phyloP scores from a whole-genome alignment of 1,140 invertebrate species.

The Penaeus indicus region DNA sequence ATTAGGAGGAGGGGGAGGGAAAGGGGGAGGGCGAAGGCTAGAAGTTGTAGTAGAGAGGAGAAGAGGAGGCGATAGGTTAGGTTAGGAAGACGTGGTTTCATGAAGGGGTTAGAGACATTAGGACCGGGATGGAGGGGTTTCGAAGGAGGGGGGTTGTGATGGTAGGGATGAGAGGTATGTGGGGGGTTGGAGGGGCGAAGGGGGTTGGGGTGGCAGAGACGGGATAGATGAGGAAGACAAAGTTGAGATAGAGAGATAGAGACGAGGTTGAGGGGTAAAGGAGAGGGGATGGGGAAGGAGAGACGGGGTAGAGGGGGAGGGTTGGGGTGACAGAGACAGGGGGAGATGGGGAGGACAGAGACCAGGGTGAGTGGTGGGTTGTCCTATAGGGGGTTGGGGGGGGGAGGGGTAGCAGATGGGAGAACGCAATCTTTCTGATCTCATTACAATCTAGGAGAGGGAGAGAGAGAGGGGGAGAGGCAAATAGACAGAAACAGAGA shows the following conservation, averaged over 20 bases:
- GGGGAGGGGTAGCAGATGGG: neutral
- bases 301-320: neutral
- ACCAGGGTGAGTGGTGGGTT: too few relatives aligned
- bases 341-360: neutral
- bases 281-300: neutral
- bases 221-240: too few relatives aligned
- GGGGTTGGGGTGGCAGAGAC: too few relatives aligned
- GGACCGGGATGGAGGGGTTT: too few relatives aligned
- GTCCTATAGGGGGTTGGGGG: neutral
- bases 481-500: too few relatives aligned
- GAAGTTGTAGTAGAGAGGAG: neutral
- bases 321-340: neutral
- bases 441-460: too few relatives aligned
- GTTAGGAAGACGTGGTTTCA: neutral
- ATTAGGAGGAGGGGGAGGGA: constrained; percentile 26
- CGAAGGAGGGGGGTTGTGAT: too few relatives aligned
- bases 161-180: too few relatives aligned
- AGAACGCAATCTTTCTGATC: too few relatives aligned
- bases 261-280: neutral
- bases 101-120: too few relatives aligned
- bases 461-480: too few relatives aligned
- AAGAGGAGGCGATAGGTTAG: neutral
- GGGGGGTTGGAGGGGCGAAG: too few relatives aligned
- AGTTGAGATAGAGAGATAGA: neutral
- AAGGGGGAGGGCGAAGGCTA: constrained; percentile 9